These are phyloP conservation scores for Dendrolimus punctatus DNA, from an alignment of 1,140 invertebrate species.

Conservation along the genomic window DNA sequence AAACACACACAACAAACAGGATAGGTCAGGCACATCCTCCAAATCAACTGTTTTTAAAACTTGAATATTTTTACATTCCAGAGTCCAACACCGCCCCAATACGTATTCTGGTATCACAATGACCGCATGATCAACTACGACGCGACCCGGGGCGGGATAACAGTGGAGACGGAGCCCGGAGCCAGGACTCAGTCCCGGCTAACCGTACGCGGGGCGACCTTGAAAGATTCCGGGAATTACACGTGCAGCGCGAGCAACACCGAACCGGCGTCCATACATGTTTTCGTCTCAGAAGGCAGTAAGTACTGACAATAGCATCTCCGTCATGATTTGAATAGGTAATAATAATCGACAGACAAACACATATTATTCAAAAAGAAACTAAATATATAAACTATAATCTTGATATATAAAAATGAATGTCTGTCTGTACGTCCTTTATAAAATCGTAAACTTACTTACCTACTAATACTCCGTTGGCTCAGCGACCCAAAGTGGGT, in stretches of 20 bases:
- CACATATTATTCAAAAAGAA: too few species aligned
- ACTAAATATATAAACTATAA: too few species aligned
- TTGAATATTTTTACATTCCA: conserved; percentile 57
- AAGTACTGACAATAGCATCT: conserved; percentile 18
- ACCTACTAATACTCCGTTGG: too few species aligned
- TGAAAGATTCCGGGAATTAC: conserved; percentile 92
- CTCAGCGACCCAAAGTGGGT: too few species aligned
- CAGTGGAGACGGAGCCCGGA: conserved; percentile 88
- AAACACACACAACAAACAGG: too few species aligned
- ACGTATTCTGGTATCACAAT: conserved; percentile 94
- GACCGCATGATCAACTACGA: conserved; percentile 95
- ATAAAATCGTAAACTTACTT: too few species aligned
- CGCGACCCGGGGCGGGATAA: conserved; percentile 85
- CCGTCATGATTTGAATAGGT: too few species aligned
- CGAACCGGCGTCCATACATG: conserved; percentile 89
- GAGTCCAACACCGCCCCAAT: conserved; percentile 91
- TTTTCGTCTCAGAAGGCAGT: conserved; percentile 92
- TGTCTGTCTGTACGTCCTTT: too few species aligned
- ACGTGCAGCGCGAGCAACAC: conserved; percentile 92
- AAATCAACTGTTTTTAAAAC: neutral
- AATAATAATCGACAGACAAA: too few species aligned
- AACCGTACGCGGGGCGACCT: conserved; percentile 86
- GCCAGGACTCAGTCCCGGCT: conserved; percentile 86
- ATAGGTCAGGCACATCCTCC: too few species aligned
- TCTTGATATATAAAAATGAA: too few species aligned